These are phyloP conservation scores for Ischnus inquisitorius DNA, from an alignment of 2,888 invertebrate genomes.

Conservation along the genomic window DNA sequence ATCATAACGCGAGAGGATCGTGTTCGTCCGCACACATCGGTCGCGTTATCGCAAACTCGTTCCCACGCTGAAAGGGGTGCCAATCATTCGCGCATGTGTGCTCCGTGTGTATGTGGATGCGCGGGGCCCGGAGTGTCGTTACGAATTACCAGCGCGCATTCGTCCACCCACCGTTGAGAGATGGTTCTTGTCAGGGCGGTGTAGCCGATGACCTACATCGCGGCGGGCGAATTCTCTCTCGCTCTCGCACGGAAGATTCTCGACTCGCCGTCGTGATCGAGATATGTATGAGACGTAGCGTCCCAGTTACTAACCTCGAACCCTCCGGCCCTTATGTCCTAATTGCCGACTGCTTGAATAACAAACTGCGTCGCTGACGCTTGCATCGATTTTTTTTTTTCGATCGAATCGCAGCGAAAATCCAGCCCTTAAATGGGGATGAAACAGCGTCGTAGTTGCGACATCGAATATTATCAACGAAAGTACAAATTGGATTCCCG, in stretches of 20 bases:
- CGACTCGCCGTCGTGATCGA: slow-evolving; percentile 21
- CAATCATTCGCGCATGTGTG: slow-evolving; percentile 54
- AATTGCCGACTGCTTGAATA: background rate
- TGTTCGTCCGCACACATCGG: slow-evolving; percentile 11
- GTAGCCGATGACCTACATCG: slow-evolving; percentile 58
- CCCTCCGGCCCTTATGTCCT: too few relatives aligned
- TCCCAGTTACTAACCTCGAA: too few relatives aligned
- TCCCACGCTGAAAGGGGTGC: slow-evolving; percentile 57
- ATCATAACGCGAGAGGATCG: slow-evolving; percentile 14
- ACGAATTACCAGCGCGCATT: slow-evolving; percentile 62
- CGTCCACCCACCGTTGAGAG: slow-evolving; percentile 36
- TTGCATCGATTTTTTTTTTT: too few relatives aligned
- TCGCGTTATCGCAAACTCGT: slow-evolving; percentile 2
- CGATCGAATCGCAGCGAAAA: too few relatives aligned
- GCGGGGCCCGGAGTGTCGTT: slow-evolving; percentile 22
- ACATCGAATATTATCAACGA: too few relatives aligned
- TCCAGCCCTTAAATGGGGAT: too few relatives aligned
- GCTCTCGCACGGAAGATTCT: background rate
- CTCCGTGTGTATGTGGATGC: too few relatives aligned
- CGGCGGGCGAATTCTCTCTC: background rate
- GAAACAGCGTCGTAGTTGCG: too few relatives aligned
- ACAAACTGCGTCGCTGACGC: background rate
- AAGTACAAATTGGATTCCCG: too few relatives aligned
- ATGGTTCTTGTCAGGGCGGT: slow-evolving; percentile 38
- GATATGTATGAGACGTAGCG: background rate